A percentile compares a stretch with the other conserved stretches of the same genome.
Evolutionary conservation across 2,797 vertebrate genomes (phyloP).

Genomic region (Molossus alvarezi): DNA sequence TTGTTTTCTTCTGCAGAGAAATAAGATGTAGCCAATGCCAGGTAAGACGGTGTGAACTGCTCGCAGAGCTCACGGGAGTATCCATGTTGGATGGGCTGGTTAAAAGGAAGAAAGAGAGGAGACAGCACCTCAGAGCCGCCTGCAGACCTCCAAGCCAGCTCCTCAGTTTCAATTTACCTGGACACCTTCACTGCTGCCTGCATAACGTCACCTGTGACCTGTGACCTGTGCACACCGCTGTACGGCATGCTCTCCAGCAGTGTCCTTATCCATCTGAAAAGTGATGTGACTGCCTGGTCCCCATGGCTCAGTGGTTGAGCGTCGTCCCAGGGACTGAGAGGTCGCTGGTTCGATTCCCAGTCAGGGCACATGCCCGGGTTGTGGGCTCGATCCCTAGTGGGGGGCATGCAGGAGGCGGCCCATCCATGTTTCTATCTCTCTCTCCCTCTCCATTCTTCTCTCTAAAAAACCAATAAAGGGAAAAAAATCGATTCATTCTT

Average conservation of each 20-base stretch:
- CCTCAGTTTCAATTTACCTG: background rate
- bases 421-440: background rate
- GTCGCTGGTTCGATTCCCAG: background rate
- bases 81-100: background rate
- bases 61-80: background rate
- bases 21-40: background rate
- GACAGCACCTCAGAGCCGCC: background rate
- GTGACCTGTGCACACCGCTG: too few relatives aligned
- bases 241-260: background rate
- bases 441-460: background rate
- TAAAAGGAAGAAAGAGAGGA: background rate
- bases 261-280: background rate
- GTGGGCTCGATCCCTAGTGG: background rate
- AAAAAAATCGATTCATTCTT: background rate
- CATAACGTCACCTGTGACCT: fast-evolving
- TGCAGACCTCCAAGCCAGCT: background rate
- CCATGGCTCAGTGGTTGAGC: background rate
- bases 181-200: fast-evolving
- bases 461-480: background rate
- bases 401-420: background rate
- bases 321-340: background rate
- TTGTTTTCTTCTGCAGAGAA: background rate
- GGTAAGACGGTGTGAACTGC: background rate
- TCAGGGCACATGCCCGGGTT: background rate
- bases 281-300: background rate